Evolutionary conservation across 2,797 vertebrate genomes (phyloP), one percentile per base, ranked within the genome.

Genomic region (Champsocephalus gunnari): DNA sequence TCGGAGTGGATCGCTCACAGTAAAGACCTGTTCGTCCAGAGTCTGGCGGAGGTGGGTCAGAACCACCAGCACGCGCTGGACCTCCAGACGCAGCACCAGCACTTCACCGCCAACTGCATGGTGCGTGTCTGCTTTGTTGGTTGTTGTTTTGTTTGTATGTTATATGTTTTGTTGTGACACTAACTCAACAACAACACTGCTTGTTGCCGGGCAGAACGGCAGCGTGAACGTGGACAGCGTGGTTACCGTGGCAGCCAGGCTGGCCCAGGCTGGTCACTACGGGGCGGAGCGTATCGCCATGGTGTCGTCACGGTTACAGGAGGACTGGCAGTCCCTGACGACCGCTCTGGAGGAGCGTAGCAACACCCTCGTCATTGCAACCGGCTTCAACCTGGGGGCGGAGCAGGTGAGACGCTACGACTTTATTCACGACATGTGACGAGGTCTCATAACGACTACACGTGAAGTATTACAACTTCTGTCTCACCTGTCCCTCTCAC

Each of bases 1-100:
- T 98, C 98, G 0, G 97, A 99, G 90, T 99, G 98, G 98, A 99
- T 99, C 90, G 96, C 96, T 77, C 98, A 99, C 96, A 99, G 99
- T 87, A 99, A 97, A 65, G 98, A 99, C 54, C 65, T 99, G 87
- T 99, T 99, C 90, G 82, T 97, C 24, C 98, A 99, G 94, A 97
- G 96, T 72, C 95, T 98, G 89, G 96, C 95, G 0, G 98, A 99
- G 87, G 98, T 99, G 0, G 98, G 98, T 1, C 96, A 97, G 90
- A 98, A 96, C 93, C 96, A 97, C 91, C 97, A 98, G 77, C 97
- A 99, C 0, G 96, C 97, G 49, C 85, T 97, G 0, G 98, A 99
- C 92, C 96, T 99, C 38, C 98, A 99, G 91, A 97, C 96, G 0
- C 98, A 99, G 86, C 98, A 99, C 93, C 98, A 98, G 91, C 98